Conservation (phyloP, 2,888 invertebrate species). For the Dasypolia templi region DNA sequence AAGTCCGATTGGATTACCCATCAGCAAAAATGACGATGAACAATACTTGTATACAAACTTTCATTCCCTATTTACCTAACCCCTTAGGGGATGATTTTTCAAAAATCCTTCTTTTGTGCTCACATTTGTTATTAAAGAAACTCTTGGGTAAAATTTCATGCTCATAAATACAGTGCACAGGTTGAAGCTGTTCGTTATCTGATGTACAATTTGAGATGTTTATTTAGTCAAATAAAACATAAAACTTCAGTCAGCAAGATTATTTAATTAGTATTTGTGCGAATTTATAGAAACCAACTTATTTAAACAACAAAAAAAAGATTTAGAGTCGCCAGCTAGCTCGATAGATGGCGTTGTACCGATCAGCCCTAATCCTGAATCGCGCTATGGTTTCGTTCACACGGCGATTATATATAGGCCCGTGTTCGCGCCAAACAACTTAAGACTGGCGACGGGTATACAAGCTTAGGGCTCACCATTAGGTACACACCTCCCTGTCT, state of each 20-base stretch:
- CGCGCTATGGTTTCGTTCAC: slow-evolving; percentile 10
- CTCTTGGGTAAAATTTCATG: neutral
- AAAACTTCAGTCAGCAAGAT: too few relatives aligned
- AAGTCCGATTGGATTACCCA: neutral
- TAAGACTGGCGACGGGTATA: too few relatives aligned
- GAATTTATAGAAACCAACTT: neutral
- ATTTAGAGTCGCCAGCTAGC: neutral
- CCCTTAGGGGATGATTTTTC: neutral
- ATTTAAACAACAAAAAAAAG: neutral
- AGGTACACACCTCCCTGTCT: too few relatives aligned
- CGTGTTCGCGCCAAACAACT: too few relatives aligned
- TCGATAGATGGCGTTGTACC: slow-evolving; percentile 7
- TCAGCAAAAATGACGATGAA: neutral
- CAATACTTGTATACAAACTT: neutral
- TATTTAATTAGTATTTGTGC: neutral
- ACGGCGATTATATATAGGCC: neutral
- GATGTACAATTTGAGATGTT: neutral
- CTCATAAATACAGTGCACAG: neutral
- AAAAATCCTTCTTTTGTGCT: too few relatives aligned
- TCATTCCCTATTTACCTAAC: neutral
- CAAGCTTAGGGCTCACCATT: too few relatives aligned
- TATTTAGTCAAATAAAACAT: neutral
- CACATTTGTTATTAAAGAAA: neutral
- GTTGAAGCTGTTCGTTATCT: neutral
- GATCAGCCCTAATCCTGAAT: neutral